Evolutionary conservation across 2,797 vertebrate species (phyloP), one percentile per base, ranked within the genome.

Genomic region (Otolemur crassicaudatus): DNA sequence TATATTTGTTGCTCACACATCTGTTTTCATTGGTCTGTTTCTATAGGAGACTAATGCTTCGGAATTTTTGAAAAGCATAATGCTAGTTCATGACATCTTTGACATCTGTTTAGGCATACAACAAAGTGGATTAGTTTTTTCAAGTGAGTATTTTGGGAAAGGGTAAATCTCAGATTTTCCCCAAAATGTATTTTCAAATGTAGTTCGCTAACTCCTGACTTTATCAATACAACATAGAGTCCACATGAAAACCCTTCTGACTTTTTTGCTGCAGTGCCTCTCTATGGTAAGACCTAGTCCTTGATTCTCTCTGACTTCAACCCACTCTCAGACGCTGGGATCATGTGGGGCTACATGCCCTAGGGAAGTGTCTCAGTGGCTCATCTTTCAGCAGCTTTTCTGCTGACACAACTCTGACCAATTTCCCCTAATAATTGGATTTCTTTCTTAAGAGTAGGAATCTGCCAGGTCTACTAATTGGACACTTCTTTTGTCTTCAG

Each of bases 1-100:
- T 90, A 72, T 60, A 94, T 60, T 77, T 92, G n/a, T 83, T 86
- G n/a, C 37, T 82, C 37, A 72, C 20, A 40, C 27, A 87, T 90
- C 37, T 79, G 8, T 90, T 94, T 94, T 94, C 63, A 70, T 85
- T 27, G 65, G 22, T 11, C 4, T 77, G 27, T 79, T 87, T 92
- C 73, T 77, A 60, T 53, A 53, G 85, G 63, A 82, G 12, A 77
- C 27, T 31, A 23, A 65, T 65, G 53, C 19, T 69, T 85, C 31
- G 60, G 85, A 56, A 63, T n/a, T 75, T 92, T 76, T 94, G 60
- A 69, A 82, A 95, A 90, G 63, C 80, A 1, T 61, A 46, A 87
- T 70, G 53, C 56, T 90, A 60, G 27, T 79, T 94, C 53, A 60
- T 31, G 49, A 7, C 67, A 77, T 60, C 25, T 70, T 87, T 83